phyloP scores from a whole-genome alignment of 2,797 vertebrate genomes.

The Sebastes glaucus region DNA sequence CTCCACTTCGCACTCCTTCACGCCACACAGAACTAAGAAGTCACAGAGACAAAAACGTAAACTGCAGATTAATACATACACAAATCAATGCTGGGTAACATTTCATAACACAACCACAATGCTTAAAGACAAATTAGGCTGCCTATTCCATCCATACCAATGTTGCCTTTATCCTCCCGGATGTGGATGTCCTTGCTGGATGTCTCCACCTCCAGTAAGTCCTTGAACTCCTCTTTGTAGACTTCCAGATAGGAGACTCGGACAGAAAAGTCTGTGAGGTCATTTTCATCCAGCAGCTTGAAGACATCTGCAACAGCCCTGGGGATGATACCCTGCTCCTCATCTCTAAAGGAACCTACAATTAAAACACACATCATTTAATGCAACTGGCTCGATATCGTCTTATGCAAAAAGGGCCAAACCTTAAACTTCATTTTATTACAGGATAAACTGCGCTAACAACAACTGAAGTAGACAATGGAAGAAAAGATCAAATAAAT shows the following conservation, averaged over 20 bases:
- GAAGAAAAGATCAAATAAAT: slow-evolving; percentile 65
- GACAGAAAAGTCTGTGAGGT: slow-evolving; percentile 92
- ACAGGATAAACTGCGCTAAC: not conserved
- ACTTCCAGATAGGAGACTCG: slow-evolving; percentile 96
- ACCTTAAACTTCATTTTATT: not conserved
- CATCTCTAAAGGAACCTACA: slow-evolving; percentile 92
- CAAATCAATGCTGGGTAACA: not conserved
- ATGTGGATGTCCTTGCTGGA: slow-evolving; percentile 96
- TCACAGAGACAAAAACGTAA: slow-evolving; percentile 14
- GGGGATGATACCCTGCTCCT: slow-evolving; percentile 96
- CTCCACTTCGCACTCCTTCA: slow-evolving; percentile 96
- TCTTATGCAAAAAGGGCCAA: not conserved
- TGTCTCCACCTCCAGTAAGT: slow-evolving; percentile 94
- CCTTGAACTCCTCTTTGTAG: slow-evolving; percentile 97
- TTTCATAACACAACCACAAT: not conserved
- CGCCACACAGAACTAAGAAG: slow-evolving; percentile 89
- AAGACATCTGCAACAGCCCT: slow-evolving; percentile 95
- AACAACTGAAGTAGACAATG: not conserved
- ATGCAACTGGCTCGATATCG: not conserved
- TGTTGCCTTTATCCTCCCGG: slow-evolving; percentile 93
- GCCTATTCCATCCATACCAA: slow-evolving; percentile 83
- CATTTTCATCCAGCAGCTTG: slow-evolving; percentile 95
- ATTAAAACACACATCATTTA: not conserved
- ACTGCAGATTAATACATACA: slow-evolving; percentile 1
- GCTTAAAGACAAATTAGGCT: not conserved